Conservation (phyloP, 2,797 vertebrate genomes). For the Kryptolebias ocellatus region DNA sequence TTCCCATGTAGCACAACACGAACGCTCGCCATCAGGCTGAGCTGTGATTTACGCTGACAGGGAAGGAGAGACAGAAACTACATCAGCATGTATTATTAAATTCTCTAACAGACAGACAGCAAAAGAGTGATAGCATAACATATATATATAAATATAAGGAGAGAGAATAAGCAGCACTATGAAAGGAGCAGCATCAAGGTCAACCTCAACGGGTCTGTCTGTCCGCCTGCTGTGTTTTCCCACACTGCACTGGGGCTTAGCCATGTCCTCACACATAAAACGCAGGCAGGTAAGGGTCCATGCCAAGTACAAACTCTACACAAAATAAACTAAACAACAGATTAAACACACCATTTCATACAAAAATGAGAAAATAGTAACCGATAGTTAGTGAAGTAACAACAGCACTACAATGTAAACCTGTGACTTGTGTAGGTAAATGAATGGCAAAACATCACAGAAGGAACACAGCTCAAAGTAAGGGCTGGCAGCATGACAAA, state of each 20-base stretch:
- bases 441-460: background rate
- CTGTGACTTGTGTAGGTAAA: background rate
- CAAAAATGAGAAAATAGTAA: background rate
- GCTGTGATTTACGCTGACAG: conserved; percentile 44
- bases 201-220: conserved; percentile 55
- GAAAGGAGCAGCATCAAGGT: conserved; percentile 50
- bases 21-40: conserved; percentile 37
- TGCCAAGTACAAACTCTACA: background rate
- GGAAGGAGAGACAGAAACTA: conserved; percentile 27
- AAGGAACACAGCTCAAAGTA: background rate
- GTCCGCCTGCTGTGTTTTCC: conserved; percentile 41
- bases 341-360: background rate
- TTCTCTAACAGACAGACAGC: conserved; percentile 24
- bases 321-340: background rate
- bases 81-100: conserved; percentile 51
- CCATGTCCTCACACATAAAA: conserved; percentile 29
- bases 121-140: conserved; percentile 6
- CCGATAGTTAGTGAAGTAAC: background rate
- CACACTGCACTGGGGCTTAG: conserved; percentile 34
- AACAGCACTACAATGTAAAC: background rate
- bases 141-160: background rate
- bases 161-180: conserved; percentile 18
- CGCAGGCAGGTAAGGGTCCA: background rate
- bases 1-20: conserved; percentile 22
- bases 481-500: background rate